These are phyloP conservation scores for Orthonychiurus folsomi DNA, from an alignment of 2,888 invertebrate species.

Conservation along the genomic window DNA sequence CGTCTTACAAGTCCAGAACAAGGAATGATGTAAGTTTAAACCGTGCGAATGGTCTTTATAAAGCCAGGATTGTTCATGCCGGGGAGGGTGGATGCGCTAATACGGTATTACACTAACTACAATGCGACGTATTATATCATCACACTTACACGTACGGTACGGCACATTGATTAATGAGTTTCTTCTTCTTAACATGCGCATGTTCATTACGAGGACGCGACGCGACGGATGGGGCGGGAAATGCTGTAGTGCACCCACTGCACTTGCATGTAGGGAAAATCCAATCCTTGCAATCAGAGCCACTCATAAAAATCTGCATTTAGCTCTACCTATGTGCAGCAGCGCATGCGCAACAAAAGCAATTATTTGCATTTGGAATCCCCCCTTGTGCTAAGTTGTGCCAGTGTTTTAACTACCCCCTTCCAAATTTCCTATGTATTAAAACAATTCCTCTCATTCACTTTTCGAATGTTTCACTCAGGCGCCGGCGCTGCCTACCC, in stretches of 20 bases:
- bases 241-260: too few species aligned
- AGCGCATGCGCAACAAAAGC: not conserved
- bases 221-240: too few species aligned
- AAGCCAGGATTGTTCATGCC: too few species aligned
- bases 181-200: not conserved
- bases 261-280: not conserved
- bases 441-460: too few species aligned
- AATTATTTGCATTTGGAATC: not conserved
- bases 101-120: not conserved
- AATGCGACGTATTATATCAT: not conserved
- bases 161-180: slow-evolving; percentile 1
- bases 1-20: too few species aligned
- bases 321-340: too few species aligned
- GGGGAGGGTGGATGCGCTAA: too few species aligned
- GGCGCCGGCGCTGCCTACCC: not conserved
- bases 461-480: not conserved
- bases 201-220: too few species aligned
- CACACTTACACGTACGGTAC: too few species aligned
- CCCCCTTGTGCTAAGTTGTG: not conserved
- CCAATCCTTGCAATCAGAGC: not conserved
- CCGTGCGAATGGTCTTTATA: not conserved
- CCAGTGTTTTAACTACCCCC: not conserved
- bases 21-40: not conserved
- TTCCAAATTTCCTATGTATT: too few species aligned
- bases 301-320: not conserved